Evolutionary conservation across 2,113 vertebrate species (phyloP), one percentile per base, ranked within the genome.

Genomic region (Parus major): DNA sequence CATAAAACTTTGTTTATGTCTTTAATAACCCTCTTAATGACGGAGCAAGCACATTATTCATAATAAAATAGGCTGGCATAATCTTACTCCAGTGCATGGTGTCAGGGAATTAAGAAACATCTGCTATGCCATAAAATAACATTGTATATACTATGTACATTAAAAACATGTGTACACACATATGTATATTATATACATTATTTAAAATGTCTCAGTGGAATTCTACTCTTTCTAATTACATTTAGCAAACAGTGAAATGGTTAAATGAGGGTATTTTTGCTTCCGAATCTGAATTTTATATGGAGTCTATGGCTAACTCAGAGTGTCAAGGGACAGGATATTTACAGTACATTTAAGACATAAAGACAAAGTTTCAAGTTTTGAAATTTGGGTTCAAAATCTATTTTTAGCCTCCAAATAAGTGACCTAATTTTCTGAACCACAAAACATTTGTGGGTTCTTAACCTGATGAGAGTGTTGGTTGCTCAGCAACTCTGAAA

Each of bases 1-100:
- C 96, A 97, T 98, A 98, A 98, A 98, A 97, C 96, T 98, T 98
- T 98, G 92, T 98, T 98, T 98, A 97, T 98, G 97, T 98, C 98
- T 98, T 99, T 98, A 99, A 98, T 98, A 98, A 98, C 97, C 95
- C 97, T 97, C 98, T 98, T 98, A 98, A 98, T 98, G 98, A 98
- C 13, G 93, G 94, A 98, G 95, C 90, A 95, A 98, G 98, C 96
- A 97, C 98, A 97, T 98, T 98, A 98, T 98, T 98, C 98, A 96
- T 98, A 97, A 98, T 98, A 98, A 98, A 98, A 98, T 96, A 97
- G 96, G 96, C 96, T 97, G 96, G 95, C 92, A 98, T 98, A 98
- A 97, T 97, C 98, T 98, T 98, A 97, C 96, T 97, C 97, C 97
- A 95, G 98, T 97, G 97, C 92, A 87, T 96, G 97, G 97, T 80